These are phyloP conservation scores for Drosophila neotestacea DNA, from an alignment of 2,888 invertebrate species.

Conservation along the genomic window DNA sequence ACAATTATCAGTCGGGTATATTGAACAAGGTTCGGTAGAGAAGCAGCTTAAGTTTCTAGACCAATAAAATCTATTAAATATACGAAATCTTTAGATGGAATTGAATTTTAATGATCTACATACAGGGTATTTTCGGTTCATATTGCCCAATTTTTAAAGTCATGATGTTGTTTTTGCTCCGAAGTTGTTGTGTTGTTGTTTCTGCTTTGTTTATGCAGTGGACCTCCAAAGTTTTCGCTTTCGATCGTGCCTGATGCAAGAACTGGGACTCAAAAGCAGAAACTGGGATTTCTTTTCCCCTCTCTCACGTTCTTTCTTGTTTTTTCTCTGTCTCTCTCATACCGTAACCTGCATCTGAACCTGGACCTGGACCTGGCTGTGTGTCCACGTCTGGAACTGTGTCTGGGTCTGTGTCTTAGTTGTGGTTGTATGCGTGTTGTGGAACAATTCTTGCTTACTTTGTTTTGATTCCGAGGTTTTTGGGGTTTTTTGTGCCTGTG, in stretches of 20 bases:
- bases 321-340: background rate
- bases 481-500: slow-evolving; percentile 42
- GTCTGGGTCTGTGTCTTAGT: slow-evolving; percentile 10
- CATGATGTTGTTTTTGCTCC: slow-evolving; percentile 1
- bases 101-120: background rate
- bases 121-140: slow-evolving; percentile 19
- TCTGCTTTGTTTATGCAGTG: slow-evolving; percentile 51
- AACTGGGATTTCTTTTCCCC: slow-evolving; percentile 20
- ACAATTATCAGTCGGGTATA: background rate
- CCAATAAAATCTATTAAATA: background rate
- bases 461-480: slow-evolving; percentile 77
- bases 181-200: slow-evolving; percentile 24
- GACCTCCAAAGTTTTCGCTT: slow-evolving; percentile 79
- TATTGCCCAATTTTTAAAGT: background rate
- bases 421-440: slow-evolving; percentile 44
- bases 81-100: background rate
- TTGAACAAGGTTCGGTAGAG: background rate
- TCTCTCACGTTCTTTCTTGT: slow-evolving; percentile 3
- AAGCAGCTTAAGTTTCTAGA: background rate
- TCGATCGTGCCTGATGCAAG: slow-evolving; percentile 61
- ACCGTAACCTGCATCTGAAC: slow-evolving; percentile 18
- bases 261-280: slow-evolving; percentile 30
- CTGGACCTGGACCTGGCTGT: background rate
- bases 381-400: background rate
- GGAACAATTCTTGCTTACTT: slow-evolving; percentile 66